phyloP scores from a whole-genome alignment of 2,888 invertebrate genomes.

The Ceratothoa steindachneri region DNA sequence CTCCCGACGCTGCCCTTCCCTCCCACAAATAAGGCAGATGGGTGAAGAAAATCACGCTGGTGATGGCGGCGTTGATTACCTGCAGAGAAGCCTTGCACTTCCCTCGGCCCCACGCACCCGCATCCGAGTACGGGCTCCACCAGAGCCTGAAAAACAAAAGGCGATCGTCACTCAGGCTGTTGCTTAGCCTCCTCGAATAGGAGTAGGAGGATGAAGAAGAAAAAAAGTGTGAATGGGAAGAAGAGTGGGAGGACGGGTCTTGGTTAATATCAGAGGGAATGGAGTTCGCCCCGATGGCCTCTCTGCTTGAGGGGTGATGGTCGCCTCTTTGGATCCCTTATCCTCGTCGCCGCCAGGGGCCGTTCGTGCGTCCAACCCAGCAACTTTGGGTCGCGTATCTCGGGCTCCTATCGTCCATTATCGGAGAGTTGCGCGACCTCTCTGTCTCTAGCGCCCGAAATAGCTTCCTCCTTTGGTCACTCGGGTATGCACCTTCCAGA shows the following conservation, averaged over 20 bases:
- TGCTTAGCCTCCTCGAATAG: background rate
- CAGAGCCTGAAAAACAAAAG: constrained; percentile 32
- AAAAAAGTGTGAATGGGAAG: background rate
- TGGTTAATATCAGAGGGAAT: background rate
- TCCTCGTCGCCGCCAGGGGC: too few relatives aligned
- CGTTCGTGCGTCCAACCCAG: too few relatives aligned
- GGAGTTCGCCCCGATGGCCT: background rate
- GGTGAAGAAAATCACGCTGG: too few relatives aligned
- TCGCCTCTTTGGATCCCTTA: background rate
- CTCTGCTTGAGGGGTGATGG: background rate
- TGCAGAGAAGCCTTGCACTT: constrained; percentile 46
- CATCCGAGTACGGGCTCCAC: constrained; percentile 41
- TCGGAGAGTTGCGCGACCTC: too few relatives aligned
- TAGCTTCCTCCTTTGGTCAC: too few relatives aligned
- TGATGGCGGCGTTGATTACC: too few relatives aligned
- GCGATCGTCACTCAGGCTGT: background rate
- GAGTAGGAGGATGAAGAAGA: background rate
- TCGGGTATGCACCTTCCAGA: too few relatives aligned
- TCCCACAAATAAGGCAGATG: too few relatives aligned
- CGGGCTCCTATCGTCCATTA: too few relatives aligned
- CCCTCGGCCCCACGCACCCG: constrained; percentile 37
- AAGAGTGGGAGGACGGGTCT: background rate
- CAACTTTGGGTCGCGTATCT: too few relatives aligned
- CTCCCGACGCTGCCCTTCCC: too few relatives aligned
- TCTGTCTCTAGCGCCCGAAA: too few relatives aligned